These are phyloP conservation scores for Aphidius ervi DNA, from an alignment of 1,140 invertebrate species.

Conservation along the genomic window DNA sequence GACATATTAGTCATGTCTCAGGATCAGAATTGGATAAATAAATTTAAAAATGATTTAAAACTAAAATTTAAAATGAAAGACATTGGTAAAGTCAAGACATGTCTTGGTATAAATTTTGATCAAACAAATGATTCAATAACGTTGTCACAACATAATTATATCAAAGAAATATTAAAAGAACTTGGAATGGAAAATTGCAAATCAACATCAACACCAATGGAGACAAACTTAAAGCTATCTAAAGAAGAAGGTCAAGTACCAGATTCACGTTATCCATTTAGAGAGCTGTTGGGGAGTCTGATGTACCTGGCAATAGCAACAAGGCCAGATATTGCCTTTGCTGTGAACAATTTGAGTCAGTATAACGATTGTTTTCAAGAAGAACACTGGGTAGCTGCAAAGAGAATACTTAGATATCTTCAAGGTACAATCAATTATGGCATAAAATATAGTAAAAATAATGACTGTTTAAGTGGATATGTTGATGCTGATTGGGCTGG, in stretches of 20 bases:
- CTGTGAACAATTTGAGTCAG: conserved; percentile 32
- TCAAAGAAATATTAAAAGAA: too few relatives aligned
- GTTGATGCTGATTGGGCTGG: background rate
- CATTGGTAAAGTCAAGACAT: background rate
- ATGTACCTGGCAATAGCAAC: conserved; percentile 45
- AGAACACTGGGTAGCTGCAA: conserved; percentile 28
- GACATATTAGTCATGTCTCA: conserved; percentile 17
- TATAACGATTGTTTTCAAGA: conserved; percentile 12
- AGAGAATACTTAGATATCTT: conserved; percentile 32
- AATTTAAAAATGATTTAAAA: background rate
- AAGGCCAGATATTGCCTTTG: conserved; percentile 48
- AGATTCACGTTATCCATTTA: conserved; percentile 28
- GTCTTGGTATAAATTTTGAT: background rate
- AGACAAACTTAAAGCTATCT: background rate
- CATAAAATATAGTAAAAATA: background rate
- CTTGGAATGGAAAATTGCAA: conserved; percentile 4
- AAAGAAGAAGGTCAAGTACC: background rate
- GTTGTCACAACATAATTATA: background rate
- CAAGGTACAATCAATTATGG: conserved; percentile 19
- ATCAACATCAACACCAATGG: conserved; percentile 2
- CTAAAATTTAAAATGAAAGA: conserved; percentile 2
- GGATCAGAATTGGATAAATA: background rate
- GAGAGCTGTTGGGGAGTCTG: conserved; percentile 36
- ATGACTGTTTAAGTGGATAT: background rate
- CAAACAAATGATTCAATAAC: background rate